Percentiles rank a stretch among this genome's conserved stretches.
Conservation (phyloP, 2,113 vertebrate genomes). For the Psettodes erumei region DNA sequence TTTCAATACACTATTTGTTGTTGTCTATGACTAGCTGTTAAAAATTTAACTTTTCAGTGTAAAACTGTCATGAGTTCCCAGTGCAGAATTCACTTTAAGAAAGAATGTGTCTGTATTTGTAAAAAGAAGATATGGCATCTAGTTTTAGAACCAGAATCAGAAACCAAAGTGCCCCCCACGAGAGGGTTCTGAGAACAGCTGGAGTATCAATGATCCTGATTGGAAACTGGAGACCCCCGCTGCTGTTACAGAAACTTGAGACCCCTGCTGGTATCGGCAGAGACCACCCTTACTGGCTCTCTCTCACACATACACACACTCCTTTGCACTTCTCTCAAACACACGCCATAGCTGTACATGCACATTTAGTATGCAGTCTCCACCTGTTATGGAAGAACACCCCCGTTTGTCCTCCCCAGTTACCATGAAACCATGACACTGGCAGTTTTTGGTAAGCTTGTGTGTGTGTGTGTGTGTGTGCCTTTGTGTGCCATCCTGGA, state of each 20-base stretch:
- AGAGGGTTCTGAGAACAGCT: slow-evolving; percentile 12
- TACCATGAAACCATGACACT: slow-evolving; percentile 42
- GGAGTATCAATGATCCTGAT: slow-evolving; percentile 21
- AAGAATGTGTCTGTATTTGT: too few relatives aligned
- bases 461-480: slow-evolving; percentile 1
- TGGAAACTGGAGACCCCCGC: slow-evolving; percentile 49
- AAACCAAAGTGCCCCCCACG: neutral
- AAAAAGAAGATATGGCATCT: too few relatives aligned
- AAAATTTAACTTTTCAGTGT: too few relatives aligned
- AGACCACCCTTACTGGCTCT: slow-evolving; percentile 8
- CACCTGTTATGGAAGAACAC: slow-evolving; percentile 43
- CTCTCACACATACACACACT: neutral
- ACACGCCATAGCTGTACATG: neutral
- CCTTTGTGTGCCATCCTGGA: slow-evolving; percentile 23
- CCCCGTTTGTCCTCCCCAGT: slow-evolving; percentile 1
- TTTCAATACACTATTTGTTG: too few relatives aligned
- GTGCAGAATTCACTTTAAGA: too few relatives aligned
- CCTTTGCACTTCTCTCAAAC: neutral
- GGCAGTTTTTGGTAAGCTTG: neutral
- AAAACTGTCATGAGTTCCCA: neutral
- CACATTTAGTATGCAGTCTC: neutral
- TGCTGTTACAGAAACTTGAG: slow-evolving; percentile 38
- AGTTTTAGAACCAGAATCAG: neutral
- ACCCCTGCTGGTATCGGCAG: slow-evolving; percentile 26
- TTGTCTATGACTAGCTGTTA: too few relatives aligned